Evolutionary conservation across 2,888 invertebrate species (phyloP).

Genomic region (Pristionchus mayeri): DNA sequence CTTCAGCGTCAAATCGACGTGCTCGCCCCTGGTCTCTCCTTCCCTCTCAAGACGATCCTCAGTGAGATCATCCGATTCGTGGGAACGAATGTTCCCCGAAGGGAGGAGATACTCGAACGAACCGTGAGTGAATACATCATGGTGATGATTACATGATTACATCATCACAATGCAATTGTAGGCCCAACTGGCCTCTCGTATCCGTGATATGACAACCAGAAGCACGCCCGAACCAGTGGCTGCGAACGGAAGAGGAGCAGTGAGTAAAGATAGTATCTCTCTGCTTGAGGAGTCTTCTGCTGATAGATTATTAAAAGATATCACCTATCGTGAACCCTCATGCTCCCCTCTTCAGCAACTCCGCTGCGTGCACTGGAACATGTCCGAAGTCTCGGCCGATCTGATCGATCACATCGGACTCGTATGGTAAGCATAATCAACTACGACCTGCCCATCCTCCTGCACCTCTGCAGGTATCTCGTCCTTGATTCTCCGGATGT

Average conservation of each 20-base stretch:
- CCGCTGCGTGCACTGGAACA: conserved; percentile 48
- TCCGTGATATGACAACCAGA: conserved; percentile 11
- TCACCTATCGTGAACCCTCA: background rate
- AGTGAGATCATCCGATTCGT: conserved; percentile 35
- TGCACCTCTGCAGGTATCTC: conserved; percentile 35
- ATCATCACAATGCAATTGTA: background rate
- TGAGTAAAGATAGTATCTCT: background rate
- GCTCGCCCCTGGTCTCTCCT: conserved; percentile 31
- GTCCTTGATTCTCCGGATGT: conserved; percentile 39
- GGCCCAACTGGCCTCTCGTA: conserved; percentile 33
- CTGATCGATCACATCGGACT: conserved; percentile 43
- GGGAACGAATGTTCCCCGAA: conserved; percentile 27
- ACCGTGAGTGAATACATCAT: conserved; percentile 11
- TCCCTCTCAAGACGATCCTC: conserved; percentile 46
- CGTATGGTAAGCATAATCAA: background rate
- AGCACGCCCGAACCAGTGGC: conserved; percentile 2
- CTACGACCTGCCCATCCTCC: background rate
- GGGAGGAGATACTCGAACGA: conserved; percentile 24
- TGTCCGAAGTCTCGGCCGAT: background rate
- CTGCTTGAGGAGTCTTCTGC: too few species aligned
- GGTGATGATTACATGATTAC: background rate
- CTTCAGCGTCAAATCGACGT: conserved; percentile 40
- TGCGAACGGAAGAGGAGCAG: background rate
- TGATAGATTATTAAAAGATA: too few species aligned
- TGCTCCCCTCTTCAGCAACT: conserved; percentile 4